Conservation (phyloP, 2,888 invertebrate genomes). For the Acrobasis consociella region DNA sequence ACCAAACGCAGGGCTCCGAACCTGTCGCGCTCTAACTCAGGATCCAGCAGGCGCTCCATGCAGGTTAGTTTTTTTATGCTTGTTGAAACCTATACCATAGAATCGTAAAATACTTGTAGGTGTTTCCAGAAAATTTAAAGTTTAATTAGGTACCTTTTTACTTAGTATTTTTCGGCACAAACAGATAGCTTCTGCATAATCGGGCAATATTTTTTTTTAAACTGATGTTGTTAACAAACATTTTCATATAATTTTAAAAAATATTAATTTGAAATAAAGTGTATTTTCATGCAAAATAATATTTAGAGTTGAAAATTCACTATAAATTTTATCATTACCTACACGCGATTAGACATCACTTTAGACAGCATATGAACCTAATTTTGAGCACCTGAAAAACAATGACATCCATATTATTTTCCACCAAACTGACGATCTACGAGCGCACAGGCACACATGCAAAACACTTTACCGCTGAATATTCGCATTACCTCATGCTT, state of each 20-base stretch:
- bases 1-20: conserved; percentile 95
- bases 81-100: too few species aligned
- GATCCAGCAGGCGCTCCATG: conserved; percentile 93
- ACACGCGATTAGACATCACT: too few species aligned
- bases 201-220: too few species aligned
- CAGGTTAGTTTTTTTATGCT: conserved; percentile 78
- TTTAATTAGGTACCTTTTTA: too few species aligned
- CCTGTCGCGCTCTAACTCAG: conserved; percentile 94
- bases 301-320: too few species aligned
- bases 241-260: too few species aligned
- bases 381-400: neutral
- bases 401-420: conserved; percentile 4
- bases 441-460: neutral
- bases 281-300: too few species aligned
- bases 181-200: too few species aligned
- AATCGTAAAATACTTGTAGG: neutral
- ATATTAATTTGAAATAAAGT: too few species aligned
- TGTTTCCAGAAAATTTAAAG: neutral
- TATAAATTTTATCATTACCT: too few species aligned
- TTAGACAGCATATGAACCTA: neutral
- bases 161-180: too few species aligned
- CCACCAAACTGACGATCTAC: neutral
- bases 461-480: conserved; percentile 19
- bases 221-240: too few species aligned
- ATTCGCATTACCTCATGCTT: conserved; percentile 23